Conservation (phyloP, 2,888 invertebrate genomes). For the Mythimna lalbum region DNA sequence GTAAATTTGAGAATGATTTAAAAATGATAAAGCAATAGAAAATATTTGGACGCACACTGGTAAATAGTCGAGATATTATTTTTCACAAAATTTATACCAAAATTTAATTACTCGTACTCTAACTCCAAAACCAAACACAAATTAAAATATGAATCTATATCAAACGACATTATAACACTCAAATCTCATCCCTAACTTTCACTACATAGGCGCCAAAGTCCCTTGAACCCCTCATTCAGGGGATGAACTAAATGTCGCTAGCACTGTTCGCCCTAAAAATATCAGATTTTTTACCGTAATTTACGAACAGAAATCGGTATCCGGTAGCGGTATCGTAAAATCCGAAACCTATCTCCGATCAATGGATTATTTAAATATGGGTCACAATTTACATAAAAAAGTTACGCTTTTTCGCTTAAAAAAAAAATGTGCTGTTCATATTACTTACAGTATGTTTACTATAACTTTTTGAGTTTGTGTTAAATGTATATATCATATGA, state of each 20-base stretch:
- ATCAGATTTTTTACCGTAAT: constrained; percentile 54
- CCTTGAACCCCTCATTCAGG: background rate
- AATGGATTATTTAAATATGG: constrained; percentile 59
- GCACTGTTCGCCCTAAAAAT: constrained; percentile 43
- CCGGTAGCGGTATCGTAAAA: constrained; percentile 52
- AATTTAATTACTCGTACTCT: constrained; percentile 8
- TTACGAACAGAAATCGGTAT: constrained; percentile 49
- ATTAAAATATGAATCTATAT: constrained; percentile 49
- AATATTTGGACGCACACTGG: too few species aligned
- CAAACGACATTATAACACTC: background rate
- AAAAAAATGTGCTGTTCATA: constrained; percentile 6
- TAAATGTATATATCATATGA: too few species aligned
- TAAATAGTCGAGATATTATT: too few species aligned
- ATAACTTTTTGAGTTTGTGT: constrained; percentile 2
- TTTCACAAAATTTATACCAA: too few species aligned
- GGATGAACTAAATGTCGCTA: constrained; percentile 44
- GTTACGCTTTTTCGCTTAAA: constrained; percentile 7
- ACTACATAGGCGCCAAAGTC: background rate
- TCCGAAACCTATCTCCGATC: constrained; percentile 58
- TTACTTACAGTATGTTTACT: background rate
- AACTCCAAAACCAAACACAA: constrained; percentile 9
- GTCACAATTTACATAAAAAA: constrained; percentile 57
- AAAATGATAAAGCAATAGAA: too few species aligned
- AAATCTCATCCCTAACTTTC: constrained; percentile 19
- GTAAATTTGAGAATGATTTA: too few species aligned